Base-by-base conservation (phyloP, 2,797 vertebrate species). In the Falco naumanni region DNA sequence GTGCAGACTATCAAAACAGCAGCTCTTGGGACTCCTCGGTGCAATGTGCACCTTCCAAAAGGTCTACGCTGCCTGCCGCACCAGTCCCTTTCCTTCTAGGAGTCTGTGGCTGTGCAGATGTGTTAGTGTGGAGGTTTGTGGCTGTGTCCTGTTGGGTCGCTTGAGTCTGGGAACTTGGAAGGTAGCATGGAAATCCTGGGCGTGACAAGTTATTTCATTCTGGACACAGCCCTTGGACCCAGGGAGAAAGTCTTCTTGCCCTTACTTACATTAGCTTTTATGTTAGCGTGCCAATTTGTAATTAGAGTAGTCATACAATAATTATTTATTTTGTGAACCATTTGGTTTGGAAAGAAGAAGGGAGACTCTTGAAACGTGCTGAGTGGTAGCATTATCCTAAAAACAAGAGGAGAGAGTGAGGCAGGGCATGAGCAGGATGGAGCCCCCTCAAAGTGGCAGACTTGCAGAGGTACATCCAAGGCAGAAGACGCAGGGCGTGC, bases 281-380 rank as follows among this genome's bases (percentile, higher is more conserved):
- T 3, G 70, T 69, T 64, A 74, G 48, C 11, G 3, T 75, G 54
- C 78, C 84, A 89, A 28, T 59, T 87, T 91, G 68, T 78, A 95
- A 92, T 70, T 41, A 34, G 47, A 92, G 34, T 70, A 90, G 57
- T 47, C 56, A 41, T 41, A 51, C 76, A 80, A 47, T 82, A 68
- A 39, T 80, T 87, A 57, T 54, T 90, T 88, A 24, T 87, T 92
- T 70, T 72, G 88, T 61, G 75, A 92, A 47, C 33, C 6, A 56
- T 87, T 84, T 85, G 71, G 71, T 69, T 92, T 93, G 91, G 53
- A 87, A 92, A 76, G 68, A 59, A 94, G 78, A n/a, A 39, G 59
- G 81, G 48, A 89, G 74, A 72, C 39, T 90, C 66, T 34, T 79
- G 63, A 79, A 84, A 59, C n/a, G 14, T 86, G 64, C 78, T 84